A percentile compares a stretch with the other conserved stretches of the same genome.
Evolutionary conservation across 2,797 vertebrate species (phyloP).

Genomic region (Iguana delicatissima): DNA sequence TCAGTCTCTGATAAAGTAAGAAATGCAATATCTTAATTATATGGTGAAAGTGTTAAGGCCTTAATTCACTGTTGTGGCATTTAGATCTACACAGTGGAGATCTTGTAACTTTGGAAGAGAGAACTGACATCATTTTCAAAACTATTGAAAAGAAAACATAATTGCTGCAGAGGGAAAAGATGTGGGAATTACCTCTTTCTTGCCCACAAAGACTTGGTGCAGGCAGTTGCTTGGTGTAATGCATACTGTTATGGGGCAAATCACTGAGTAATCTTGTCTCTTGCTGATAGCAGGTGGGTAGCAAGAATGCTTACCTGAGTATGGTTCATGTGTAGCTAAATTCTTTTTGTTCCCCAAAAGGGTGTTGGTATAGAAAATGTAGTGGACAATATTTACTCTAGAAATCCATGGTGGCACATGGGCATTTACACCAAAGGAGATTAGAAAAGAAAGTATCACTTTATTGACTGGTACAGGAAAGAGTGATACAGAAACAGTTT

Average conservation of each 20-base stretch:
- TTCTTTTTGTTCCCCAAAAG: not conserved
- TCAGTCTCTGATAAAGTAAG: not conserved
- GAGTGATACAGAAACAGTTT: not conserved
- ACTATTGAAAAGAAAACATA: not conserved
- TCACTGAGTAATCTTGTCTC: not conserved
- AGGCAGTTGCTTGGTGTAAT: not conserved
- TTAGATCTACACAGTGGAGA: not conserved
- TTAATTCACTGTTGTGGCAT: not conserved
- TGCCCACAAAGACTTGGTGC: constrained; percentile 4
- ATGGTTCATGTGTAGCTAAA: not conserved
- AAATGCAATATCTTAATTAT: not conserved
- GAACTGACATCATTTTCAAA: not conserved
- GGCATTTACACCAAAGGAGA: not conserved
- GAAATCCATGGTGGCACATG: not conserved
- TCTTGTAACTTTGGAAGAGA: not conserved
- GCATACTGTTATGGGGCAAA: not conserved
- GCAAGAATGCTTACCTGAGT: not conserved
- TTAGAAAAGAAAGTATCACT: not conserved
- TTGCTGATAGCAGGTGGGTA: constrained; percentile 30
- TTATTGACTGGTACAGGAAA: not conserved
- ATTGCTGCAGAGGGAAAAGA: not conserved
- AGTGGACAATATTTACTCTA: not conserved
- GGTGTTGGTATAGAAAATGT: not conserved
- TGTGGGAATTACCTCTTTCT: not conserved
- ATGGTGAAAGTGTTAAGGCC: not conserved